Evolutionary conservation across 2,113 vertebrate species (phyloP), one percentile per base, ranked within the genome.

Genomic region (Piaya cayana): DNA sequence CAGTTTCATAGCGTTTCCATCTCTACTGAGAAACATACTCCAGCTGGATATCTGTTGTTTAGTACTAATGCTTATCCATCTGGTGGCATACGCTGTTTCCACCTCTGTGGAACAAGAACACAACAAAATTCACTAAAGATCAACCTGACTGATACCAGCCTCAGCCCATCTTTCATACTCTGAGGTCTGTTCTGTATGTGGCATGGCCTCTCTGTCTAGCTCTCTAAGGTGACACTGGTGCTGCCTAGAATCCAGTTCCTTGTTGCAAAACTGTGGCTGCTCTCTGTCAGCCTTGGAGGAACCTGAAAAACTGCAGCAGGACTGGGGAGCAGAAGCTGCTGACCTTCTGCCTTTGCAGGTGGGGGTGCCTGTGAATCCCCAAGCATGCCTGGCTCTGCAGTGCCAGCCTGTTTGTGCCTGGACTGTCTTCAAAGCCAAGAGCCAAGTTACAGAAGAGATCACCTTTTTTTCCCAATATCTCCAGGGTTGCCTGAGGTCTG

Each of bases 251-350:
- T 6, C 36, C 23, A 0, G 0, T 50, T 34, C 37, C 53, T 43
- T 16, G 8, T 12, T 69, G 60, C 0, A 0, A 90, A 74, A 27
- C 5, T 12, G 26, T 2, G 1, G 15, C 29, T 90, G 69, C 64
- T 79, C 67, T 68, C 26, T 60, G 23, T 56, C 68, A 86, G 62
- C 79, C 49, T 42, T 36, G 45, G 39, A 94, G 58, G 49, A 85
- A 49, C 26, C 15, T 53, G 52, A 53, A 23, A 85, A 76, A 58
- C 42, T 29, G 36, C 26, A 90, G 30, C 53, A 87, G 65, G 67
- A 59, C 59, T 2, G 9, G 62, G 15, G 76, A 76, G 69, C 58
- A 79, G 70, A 16, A 84, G 60, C 50, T 6, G 0, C 65, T 82
- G 75, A 75, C 67, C 58, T 90, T 39, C 39, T 55, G 43, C 63